A percentile compares a stretch with the other conserved stretches of the same genome.
Evolutionary conservation across 1,140 invertebrate genomes (phyloP).

Genomic region (Globodera ellingtonae): DNA sequence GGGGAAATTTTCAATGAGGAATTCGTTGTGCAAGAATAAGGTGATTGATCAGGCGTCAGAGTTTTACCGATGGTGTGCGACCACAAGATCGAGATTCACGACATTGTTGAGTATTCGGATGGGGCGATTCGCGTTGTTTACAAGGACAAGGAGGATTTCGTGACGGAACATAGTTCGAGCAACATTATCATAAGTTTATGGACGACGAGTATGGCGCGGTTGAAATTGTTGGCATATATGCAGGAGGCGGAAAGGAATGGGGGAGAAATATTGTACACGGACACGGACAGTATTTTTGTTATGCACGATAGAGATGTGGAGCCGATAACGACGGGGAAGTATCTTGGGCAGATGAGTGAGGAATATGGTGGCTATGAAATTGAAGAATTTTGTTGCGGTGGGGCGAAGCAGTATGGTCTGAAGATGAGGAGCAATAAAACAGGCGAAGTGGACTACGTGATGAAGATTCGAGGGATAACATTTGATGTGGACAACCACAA

Average conservation of each 20-base stretch:
- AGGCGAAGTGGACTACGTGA: too few species aligned
- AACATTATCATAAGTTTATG: background rate
- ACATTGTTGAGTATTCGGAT: background rate
- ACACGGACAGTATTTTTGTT: conserved; percentile 6
- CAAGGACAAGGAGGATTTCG: conserved; percentile 5
- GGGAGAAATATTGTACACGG: background rate
- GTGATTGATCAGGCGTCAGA: background rate
- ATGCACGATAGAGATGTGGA: background rate
- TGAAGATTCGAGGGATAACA: too few species aligned
- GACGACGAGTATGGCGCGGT: background rate
- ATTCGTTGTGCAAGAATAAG: background rate
- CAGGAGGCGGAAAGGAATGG: background rate
- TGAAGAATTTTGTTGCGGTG: conserved; percentile 6
- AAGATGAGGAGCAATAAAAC: too few species aligned
- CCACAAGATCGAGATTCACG: background rate
- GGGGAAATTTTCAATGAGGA: conserved; percentile 2
- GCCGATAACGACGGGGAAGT: background rate
- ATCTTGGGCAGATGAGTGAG: background rate
- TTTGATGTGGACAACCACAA: too few species aligned
- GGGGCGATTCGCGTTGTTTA: background rate
- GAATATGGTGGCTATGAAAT: conserved; percentile 14
- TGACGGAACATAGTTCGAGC: background rate
- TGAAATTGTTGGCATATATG: background rate
- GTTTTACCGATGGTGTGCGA: background rate
- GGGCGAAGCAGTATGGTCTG: background rate